Conservation (phyloP, 2,113 vertebrate species). For the Microtus richardsoni region DNA sequence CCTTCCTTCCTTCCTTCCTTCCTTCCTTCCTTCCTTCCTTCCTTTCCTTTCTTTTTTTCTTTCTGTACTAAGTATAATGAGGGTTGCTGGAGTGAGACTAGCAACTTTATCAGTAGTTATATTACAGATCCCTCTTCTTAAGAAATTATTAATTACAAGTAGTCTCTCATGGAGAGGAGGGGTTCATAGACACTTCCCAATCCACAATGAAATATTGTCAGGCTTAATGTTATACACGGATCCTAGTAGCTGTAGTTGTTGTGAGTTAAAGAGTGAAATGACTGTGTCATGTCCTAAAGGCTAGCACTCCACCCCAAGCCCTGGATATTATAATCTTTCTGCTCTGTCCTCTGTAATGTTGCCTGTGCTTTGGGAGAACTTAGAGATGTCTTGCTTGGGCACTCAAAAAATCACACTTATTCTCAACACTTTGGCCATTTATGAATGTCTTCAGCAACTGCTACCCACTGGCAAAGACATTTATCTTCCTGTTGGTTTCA, state of each 20-base stretch:
- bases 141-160: background rate
- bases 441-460: background rate
- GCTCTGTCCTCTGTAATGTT: background rate
- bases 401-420: background rate
- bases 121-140: background rate
- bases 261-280: background rate
- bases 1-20: no score
- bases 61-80: background rate
- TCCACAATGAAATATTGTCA: background rate
- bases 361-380: background rate
- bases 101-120: background rate
- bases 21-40: background rate
- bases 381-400: no score
- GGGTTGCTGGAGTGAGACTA: background rate
- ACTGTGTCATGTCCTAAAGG: background rate
- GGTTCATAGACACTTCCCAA: background rate
- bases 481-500: background rate
- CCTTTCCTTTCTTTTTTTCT: background rate
- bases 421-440: background rate
- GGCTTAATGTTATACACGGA: background rate
- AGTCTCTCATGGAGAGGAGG: background rate
- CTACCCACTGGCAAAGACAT: background rate
- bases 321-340: background rate
- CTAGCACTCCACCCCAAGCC: background rate
- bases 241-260: background rate